Conservation (phyloP, 2,888 invertebrate genomes). For the Meghimatium bilineatum region DNA sequence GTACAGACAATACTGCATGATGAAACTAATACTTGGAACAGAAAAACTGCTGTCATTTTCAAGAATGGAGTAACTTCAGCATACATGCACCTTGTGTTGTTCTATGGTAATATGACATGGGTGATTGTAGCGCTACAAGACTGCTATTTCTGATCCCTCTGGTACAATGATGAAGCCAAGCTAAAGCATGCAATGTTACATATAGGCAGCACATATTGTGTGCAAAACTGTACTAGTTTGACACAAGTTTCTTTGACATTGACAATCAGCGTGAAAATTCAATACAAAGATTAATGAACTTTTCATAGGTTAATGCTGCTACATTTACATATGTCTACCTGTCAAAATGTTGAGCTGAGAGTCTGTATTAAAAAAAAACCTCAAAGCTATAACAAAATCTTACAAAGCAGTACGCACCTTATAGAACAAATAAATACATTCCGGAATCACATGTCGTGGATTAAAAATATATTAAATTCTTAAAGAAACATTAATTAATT, state of each 20-base stretch:
- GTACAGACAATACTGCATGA: not conserved
- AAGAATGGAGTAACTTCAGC: not conserved
- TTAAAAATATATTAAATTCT: too few species aligned
- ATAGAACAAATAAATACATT: too few species aligned
- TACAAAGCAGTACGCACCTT: too few species aligned
- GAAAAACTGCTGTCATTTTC: not conserved
- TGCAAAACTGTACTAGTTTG: not conserved
- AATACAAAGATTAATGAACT: not conserved
- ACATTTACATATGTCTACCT: too few species aligned
- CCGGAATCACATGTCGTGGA: too few species aligned
- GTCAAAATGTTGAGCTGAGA: too few species aligned
- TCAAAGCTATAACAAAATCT: too few species aligned
- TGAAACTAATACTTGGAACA: not conserved
- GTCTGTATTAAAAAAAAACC: too few species aligned
- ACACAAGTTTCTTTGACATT: not conserved
- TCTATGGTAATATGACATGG: not conserved
- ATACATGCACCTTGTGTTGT: not conserved
- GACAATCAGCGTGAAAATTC: not conserved
- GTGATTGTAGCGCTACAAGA: not conserved
- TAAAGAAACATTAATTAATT: too few species aligned
- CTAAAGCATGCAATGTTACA: conserved; percentile 18
- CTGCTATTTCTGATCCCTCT: not conserved
- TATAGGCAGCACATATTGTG: not conserved
- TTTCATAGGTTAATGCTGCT: not conserved
- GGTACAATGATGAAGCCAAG: conserved; percentile 18